phyloP scores from a whole-genome alignment of 2,797 vertebrate species.

The Meda fulgida region DNA sequence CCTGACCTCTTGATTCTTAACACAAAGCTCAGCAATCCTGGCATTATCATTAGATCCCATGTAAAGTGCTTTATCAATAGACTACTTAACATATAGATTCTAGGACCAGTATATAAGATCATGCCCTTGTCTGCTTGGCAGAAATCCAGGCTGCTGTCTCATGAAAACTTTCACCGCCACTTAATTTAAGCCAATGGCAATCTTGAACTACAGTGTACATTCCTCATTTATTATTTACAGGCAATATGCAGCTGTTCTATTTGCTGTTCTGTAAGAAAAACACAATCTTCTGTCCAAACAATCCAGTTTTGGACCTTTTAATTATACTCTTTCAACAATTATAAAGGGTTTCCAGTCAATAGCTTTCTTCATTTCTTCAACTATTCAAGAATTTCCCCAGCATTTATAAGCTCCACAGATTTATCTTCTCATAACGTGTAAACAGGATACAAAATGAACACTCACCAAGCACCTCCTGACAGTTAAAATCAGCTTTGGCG shows the following conservation, averaged over 20 bases:
- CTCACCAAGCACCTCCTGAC: neutral
- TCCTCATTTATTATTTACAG: slow-evolving; percentile 41
- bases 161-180: neutral
- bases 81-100: slow-evolving; percentile 44
- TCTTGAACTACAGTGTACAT: neutral
- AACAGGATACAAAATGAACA: slow-evolving; percentile 34
- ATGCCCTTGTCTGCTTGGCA: neutral
- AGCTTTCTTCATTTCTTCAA: neutral
- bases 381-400: neutral
- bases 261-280: slow-evolving; percentile 17
- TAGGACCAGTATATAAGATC: neutral
- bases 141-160: slow-evolving; percentile 28
- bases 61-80: slow-evolving; percentile 43
- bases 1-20: neutral
- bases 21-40: slow-evolving; percentile 18
- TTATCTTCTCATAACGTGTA: slow-evolving; percentile 3
- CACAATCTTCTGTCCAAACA: neutral
- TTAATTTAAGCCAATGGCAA: slow-evolving; percentile 19
- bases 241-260: slow-evolving; percentile 8
- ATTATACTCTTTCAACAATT: slow-evolving; percentile 13
- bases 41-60: slow-evolving; percentile 30
- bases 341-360: slow-evolving; percentile 3
- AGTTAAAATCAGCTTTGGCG: neutral
- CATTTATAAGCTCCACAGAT: neutral
- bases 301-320: slow-evolving; percentile 17